These are phyloP conservation scores for Benitochromis conjunctus DNA, from an alignment of 2,113 vertebrate genomes.

Conservation along the genomic window DNA sequence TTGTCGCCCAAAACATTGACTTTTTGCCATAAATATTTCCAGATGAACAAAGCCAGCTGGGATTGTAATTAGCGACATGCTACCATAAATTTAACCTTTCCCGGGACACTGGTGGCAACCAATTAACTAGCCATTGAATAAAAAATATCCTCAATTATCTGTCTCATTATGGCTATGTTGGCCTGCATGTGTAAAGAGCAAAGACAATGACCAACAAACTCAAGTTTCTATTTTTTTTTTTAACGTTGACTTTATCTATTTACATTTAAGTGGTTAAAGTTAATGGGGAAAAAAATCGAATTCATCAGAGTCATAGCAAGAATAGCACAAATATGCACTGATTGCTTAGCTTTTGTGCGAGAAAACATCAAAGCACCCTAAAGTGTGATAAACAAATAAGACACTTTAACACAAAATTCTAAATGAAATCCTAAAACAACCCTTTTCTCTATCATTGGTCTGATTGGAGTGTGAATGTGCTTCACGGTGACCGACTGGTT, in stretches of 20 bases:
- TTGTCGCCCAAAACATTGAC: slow-evolving; percentile 75
- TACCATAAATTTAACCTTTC: slow-evolving; percentile 80
- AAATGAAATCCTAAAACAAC: slow-evolving; percentile 36
- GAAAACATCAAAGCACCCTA: not conserved
- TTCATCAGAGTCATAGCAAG: not conserved
- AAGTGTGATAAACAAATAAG: not conserved
- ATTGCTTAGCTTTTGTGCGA: not conserved
- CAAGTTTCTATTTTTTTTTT: not conserved
- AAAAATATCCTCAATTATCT: slow-evolving; percentile 79
- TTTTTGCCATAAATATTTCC: slow-evolving; percentile 75
- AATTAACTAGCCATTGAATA: slow-evolving; percentile 79
- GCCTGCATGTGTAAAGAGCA: slow-evolving; percentile 66
- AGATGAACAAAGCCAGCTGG: slow-evolving; percentile 79
- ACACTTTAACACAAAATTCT: slow-evolving; percentile 17
- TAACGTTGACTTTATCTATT: not conserved
- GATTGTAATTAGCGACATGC: slow-evolving; percentile 78
- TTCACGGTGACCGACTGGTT: slow-evolving; percentile 60
- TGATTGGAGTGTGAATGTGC: slow-evolving; percentile 65
- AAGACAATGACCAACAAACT: slow-evolving; percentile 26
- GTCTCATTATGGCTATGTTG: slow-evolving; percentile 75
- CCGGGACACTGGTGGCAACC: slow-evolving; percentile 75
- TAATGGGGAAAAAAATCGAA: not conserved
- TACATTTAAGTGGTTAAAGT: not conserved
- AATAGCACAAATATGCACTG: not conserved
- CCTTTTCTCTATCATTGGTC: slow-evolving; percentile 60